These are phyloP conservation scores for Gasteruption jaculator DNA, from an alignment of 2,888 invertebrate species.

Conservation along the genomic window DNA sequence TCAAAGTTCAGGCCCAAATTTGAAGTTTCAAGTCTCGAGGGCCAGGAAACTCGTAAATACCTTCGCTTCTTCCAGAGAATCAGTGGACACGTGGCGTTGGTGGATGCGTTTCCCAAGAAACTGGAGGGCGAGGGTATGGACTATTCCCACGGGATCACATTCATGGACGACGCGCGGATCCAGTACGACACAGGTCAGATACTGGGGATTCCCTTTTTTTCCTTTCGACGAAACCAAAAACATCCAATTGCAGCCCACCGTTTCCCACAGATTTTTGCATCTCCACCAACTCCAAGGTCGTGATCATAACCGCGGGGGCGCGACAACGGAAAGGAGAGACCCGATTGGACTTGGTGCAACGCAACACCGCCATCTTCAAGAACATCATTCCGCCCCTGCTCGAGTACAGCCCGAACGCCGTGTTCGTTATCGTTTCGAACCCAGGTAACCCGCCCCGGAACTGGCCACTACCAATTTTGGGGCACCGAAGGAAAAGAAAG, in stretches of 20 bases:
- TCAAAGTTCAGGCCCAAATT: too few relatives aligned
- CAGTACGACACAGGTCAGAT: conserved; percentile 56
- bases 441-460: conserved; percentile 54
- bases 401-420: conserved; percentile 55
- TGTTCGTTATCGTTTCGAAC: conserved; percentile 57
- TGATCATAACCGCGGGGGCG: conserved; percentile 58
- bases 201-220: background rate
- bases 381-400: conserved; percentile 55
- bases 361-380: conserved; percentile 56
- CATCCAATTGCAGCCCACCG: background rate
- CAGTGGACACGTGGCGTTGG: conserved; percentile 58
- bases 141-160: conserved; percentile 58
- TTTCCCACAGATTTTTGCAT: conserved; percentile 53
- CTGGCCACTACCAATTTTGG: too few relatives aligned
- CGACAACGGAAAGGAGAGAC: conserved; percentile 56
- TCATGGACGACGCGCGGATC: conserved; percentile 56
- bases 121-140: conserved; percentile 64
- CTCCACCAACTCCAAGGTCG: conserved; percentile 54
- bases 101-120: conserved; percentile 60
- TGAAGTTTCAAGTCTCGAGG: too few relatives aligned
- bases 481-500: too few relatives aligned
- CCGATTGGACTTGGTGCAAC: conserved; percentile 54
- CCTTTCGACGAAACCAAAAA: background rate
- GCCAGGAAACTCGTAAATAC: too few relatives aligned
- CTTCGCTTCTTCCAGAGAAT: too few relatives aligned